phyloP scores from a whole-genome alignment of 2,113 vertebrate species.

The Campylomormyrus tamandua region DNA sequence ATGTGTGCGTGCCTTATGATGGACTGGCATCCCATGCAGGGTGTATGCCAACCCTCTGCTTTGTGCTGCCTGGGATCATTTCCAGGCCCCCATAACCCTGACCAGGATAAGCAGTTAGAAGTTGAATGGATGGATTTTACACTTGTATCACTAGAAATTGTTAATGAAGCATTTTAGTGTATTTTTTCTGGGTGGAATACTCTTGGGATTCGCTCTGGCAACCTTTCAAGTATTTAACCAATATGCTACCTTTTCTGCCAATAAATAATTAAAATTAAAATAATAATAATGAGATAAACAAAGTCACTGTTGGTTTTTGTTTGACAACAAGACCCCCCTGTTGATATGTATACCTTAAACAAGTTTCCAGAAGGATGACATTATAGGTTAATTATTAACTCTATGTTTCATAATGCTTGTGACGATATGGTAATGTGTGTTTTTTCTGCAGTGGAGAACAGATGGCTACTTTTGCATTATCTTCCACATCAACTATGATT shows the following conservation, averaged over 20 bases:
- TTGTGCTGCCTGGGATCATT: not conserved
- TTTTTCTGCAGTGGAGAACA: slow-evolving; percentile 88
- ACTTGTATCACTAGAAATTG: not conserved
- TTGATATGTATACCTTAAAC: not conserved
- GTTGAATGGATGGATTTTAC: not conserved
- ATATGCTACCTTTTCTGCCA: slow-evolving; percentile 3
- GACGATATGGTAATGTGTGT: slow-evolving; percentile 91
- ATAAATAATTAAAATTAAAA: not conserved
- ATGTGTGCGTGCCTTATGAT: not conserved
- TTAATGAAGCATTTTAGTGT: not conserved
- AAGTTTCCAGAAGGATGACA: not conserved
- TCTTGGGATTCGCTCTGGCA: not conserved
- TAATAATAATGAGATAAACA: not conserved
- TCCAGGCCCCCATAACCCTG: not conserved
- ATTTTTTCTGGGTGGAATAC: not conserved
- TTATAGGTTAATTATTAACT: slow-evolving; percentile 89
- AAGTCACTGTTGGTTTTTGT: not conserved
- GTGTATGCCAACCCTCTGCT: not conserved
- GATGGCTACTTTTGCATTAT: slow-evolving; percentile 99
- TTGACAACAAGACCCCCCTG: slow-evolving; percentile 1
- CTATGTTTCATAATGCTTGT: slow-evolving; percentile 96
- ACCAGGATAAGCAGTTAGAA: not conserved
- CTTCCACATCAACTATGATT: slow-evolving; percentile 99
- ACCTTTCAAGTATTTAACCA: not conserved
- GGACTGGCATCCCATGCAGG: not conserved